Conservation (phyloP, 2,113 vertebrate species). For the Lamprotornis superbus region DNA sequence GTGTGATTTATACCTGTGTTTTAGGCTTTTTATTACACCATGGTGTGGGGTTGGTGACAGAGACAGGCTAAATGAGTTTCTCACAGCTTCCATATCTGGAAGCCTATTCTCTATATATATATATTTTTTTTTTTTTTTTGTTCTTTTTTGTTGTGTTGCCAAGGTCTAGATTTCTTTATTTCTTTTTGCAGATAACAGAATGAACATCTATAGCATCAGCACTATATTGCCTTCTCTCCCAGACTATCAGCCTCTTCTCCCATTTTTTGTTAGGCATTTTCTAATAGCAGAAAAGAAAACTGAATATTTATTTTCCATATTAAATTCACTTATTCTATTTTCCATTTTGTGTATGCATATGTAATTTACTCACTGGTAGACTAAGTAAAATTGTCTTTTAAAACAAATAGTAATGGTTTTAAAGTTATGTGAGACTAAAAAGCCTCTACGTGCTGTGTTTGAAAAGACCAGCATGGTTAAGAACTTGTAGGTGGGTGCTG, state of each 20-base stretch:
- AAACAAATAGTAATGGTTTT: background rate
- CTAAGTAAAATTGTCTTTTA: background rate
- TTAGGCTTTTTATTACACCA: constrained; percentile 39
- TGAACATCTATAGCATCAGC: background rate
- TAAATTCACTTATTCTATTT: background rate
- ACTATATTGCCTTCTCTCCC: background rate
- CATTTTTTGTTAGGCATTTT: background rate
- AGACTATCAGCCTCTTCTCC: background rate
- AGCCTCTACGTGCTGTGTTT: background rate
- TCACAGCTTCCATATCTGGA: constrained; percentile 5
- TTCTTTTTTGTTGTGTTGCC: background rate
- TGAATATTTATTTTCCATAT: background rate
- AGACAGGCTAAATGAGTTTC: constrained; percentile 45
- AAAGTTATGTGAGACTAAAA: background rate
- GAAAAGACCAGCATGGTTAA: background rate
- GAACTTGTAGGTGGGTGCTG: background rate
- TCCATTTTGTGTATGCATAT: background rate
- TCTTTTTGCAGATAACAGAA: background rate
- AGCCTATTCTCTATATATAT: background rate
- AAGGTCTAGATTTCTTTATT: background rate
- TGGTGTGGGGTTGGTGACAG: constrained; percentile 18
- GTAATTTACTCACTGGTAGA: background rate
- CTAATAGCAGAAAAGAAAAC: background rate
- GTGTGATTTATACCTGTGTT: constrained; percentile 28
- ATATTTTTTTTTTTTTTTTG: too few relatives aligned